Percentiles rank a stretch among this genome's conserved stretches.
Evolutionary conservation across 2,797 vertebrate genomes (phyloP).

Genomic region (Sphenodon punctatus): DNA sequence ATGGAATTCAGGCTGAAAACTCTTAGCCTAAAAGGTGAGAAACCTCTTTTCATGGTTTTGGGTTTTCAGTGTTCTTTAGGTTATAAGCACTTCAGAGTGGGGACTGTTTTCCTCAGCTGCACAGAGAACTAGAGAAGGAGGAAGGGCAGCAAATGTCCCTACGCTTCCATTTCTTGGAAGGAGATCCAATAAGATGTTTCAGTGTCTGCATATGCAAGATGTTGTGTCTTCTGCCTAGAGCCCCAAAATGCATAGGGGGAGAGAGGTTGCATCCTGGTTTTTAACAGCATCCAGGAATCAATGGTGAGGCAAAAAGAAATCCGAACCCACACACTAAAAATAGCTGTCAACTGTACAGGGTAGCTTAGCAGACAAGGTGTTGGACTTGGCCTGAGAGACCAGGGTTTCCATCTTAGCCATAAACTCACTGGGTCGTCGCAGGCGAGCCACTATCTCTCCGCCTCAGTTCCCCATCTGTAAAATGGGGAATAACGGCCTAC

Average conservation of each 20-base stretch:
- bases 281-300: not conserved
- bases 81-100: not conserved
- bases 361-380: no score
- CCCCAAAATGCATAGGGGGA: not conserved
- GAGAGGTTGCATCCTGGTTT: not conserved
- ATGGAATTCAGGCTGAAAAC: conserved; percentile 95
- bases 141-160: no score
- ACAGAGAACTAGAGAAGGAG: no score
- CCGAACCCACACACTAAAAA: not conserved
- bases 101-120: no score
- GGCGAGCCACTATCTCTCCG: no score
- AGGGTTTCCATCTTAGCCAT: no score
- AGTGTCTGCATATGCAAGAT: rapidly evolving
- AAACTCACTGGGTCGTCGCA: no score
- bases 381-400: no score
- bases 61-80: not conserved
- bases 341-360: not conserved
- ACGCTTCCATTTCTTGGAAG: no score
- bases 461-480: no score
- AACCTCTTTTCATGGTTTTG: rapidly evolving
- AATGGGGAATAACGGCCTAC: no score
- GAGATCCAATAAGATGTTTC: no score
- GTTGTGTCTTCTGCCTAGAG: not conserved
- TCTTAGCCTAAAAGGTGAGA: conserved; percentile 92
- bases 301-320: not conserved